phyloP scores from a whole-genome alignment of 2,113 vertebrate genomes.

The Ceyx cyanopectus region DNA sequence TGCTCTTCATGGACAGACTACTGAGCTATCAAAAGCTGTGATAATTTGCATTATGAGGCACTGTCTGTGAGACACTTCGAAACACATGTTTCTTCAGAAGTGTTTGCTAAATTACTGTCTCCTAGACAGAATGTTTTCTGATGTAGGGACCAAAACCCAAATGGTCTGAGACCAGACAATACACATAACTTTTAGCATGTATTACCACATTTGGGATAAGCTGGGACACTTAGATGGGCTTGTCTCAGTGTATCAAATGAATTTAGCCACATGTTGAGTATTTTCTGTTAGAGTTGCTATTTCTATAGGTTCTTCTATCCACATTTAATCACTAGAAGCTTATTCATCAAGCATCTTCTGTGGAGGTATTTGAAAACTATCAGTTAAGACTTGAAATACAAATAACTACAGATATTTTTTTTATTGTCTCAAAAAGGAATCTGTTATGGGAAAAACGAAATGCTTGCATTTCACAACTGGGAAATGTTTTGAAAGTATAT shows the following conservation, averaged over 20 bases:
- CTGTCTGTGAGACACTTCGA: neutral
- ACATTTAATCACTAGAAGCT: neutral
- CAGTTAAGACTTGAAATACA: accelerated
- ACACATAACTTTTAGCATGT: neutral
- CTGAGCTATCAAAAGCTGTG: neutral
- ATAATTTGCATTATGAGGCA: neutral
- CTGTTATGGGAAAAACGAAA: neutral
- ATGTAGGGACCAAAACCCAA: neutral
- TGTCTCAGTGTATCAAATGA: neutral
- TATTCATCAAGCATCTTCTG: neutral
- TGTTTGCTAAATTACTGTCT: neutral
- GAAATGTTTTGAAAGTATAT: neutral
- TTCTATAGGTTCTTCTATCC: neutral
- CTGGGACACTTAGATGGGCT: neutral
- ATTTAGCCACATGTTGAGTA: neutral
- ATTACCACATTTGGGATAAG: neutral
- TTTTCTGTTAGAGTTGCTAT: neutral
- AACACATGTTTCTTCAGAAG: neutral
- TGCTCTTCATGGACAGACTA: neutral
- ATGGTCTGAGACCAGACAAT: neutral
- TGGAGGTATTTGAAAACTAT: neutral
- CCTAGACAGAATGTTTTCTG: neutral
- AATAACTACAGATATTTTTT: no score
- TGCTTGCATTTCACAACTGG: neutral
- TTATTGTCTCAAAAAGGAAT: neutral